Conservation (phyloP, 2,113 vertebrate species). For the Prunella fulvescens region DNA sequence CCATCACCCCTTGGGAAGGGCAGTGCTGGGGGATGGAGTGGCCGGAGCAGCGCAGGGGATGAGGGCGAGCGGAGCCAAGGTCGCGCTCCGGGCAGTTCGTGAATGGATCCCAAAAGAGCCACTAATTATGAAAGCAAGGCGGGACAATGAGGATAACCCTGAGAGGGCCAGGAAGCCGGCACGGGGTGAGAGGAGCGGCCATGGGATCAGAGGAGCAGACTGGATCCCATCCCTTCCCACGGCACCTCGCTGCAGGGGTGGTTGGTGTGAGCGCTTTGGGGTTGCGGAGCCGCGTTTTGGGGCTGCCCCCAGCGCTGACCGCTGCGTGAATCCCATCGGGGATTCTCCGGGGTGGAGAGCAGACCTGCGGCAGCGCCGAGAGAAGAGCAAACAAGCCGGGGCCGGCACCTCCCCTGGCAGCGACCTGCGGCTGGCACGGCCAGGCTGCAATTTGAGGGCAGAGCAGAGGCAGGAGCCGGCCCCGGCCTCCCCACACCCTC, state of each 20-base stretch:
- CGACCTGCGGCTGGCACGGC: neutral
- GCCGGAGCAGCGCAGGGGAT: neutral
- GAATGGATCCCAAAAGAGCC: constrained; percentile 20
- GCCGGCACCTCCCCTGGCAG: constrained; percentile 38
- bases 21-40: fast-evolving
- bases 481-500: neutral
- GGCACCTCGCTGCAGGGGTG: fast-evolving
- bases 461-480: neutral
- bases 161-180: neutral
- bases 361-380: neutral
- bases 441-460: constrained; percentile 58
- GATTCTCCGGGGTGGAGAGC: neutral
- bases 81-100: neutral
- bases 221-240: neutral
- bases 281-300: neutral
- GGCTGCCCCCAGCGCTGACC: neutral
- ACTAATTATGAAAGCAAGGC: neutral
- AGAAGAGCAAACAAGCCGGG: constrained; percentile 3
- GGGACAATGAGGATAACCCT: neutral
- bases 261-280: fast-evolving
- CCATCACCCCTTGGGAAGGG: fast-evolving
- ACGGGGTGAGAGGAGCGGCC: neutral
- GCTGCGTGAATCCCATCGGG: neutral
- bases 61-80: neutral
- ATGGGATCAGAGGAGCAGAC: neutral